phyloP scores from a whole-genome alignment of 2,113 vertebrate genomes.

The Aspiorhynchus laticeps region DNA sequence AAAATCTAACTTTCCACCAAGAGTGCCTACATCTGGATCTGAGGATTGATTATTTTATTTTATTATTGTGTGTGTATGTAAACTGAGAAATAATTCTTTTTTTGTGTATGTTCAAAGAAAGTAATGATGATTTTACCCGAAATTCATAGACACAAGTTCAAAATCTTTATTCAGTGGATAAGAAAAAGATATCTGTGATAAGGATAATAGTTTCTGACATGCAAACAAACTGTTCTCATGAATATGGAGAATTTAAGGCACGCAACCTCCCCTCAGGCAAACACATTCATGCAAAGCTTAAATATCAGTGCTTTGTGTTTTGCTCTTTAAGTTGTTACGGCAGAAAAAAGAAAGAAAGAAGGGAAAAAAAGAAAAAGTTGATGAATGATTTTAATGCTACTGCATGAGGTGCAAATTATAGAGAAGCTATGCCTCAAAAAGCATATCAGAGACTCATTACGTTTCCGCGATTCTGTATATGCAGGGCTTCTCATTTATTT shows the following conservation, averaged over 20 bases:
- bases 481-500: slow-evolving; percentile 61
- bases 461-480: slow-evolving; percentile 53
- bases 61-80: neutral
- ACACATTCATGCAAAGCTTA: slow-evolving; percentile 40
- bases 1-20: neutral
- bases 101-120: neutral
- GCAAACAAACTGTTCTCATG: slow-evolving; percentile 48
- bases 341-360: neutral
- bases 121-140: neutral
- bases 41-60: neutral
- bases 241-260: slow-evolving; percentile 51
- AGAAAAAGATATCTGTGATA: slow-evolving; percentile 29
- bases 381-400: slow-evolving; percentile 61
- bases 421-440: slow-evolving; percentile 59
- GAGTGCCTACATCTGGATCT: neutral
- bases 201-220: slow-evolving; percentile 32
- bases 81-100: neutral
- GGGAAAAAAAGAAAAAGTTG: slow-evolving; percentile 20
- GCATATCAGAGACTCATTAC: slow-evolving; percentile 60
- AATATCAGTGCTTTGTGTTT: slow-evolving; percentile 51
- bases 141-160: neutral
- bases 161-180: slow-evolving; percentile 24
- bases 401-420: slow-evolving; percentile 58
- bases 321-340: slow-evolving; percentile 53
- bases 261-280: slow-evolving; percentile 35